Evolutionary conservation across 2,888 invertebrate species (phyloP), one percentile per base, ranked within the genome.

Genomic region (Tethea ocularis): DNA sequence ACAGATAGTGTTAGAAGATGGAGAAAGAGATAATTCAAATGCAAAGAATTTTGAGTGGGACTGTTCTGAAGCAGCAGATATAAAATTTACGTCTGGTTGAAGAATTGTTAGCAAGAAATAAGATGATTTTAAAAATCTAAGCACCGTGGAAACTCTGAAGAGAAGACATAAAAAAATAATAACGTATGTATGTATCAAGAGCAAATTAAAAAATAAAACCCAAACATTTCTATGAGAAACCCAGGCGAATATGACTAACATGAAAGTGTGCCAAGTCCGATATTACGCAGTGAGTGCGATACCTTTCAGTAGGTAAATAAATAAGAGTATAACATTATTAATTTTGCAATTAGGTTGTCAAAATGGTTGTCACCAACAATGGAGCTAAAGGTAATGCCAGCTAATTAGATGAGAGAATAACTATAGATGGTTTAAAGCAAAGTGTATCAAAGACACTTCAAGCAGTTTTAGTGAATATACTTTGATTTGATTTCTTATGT

Each of bases 201-300:
- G 46, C n/a, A 7, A 20, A 17, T 10, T 17, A n/a, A 46, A 20
- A 1, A 20, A 1, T 15, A 20, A 13, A 17, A 46, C 46, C 52
- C 15, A 23, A 7, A 13, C 23, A n/a, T 3, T 51, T 51, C 24
- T 56, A 46, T 52, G 29, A 62, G 56, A 51, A 52, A 53, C 66
- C 66, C 66, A 70, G 67, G 68, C 68, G 65, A 67, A 23, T 63
- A 65, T 80, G 74, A 78, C 71, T 72, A 73, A 77, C 57, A 58
- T 52, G 38, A 57, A 74, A 68, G 61, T 71, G 78, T 80, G 81
- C 81, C 81, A 80, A 80, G 78, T 71, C 73, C 77, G 75, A 71
- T 71, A 70, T 71, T 75, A 74, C 78, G 69, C 68, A 64, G 69
- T 57, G 33, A 33, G 61, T 55, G 29, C 26, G 51, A 52, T 57